Conservation (phyloP, 2,797 vertebrate genomes). For the Anabacerthia variegaticeps region DNA sequence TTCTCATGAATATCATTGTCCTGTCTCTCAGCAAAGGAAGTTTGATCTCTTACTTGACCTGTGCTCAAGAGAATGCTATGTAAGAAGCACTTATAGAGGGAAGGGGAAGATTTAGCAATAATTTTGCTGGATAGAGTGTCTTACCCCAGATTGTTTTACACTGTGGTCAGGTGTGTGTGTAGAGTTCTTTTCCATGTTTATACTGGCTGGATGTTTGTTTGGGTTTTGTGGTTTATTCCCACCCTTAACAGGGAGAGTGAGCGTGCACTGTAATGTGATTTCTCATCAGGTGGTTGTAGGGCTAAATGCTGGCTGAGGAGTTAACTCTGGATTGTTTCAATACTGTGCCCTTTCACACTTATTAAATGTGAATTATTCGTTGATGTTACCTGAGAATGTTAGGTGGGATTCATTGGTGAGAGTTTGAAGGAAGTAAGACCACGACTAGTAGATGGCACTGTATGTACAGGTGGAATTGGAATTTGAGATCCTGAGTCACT, state of each 20-base stretch:
- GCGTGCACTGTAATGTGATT: not conserved
- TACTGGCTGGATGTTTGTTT: not conserved
- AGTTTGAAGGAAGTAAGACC: not conserved
- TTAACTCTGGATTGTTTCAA: not conserved
- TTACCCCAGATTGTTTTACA: not conserved
- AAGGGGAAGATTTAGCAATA: not conserved
- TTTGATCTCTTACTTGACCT: not conserved
- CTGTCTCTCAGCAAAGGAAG: not conserved
- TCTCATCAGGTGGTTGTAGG: not conserved
- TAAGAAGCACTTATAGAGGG: not conserved
- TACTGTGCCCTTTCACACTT: rapidly evolving
- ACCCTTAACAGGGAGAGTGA: not conserved
- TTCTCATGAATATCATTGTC: not conserved
- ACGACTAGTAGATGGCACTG: not conserved
- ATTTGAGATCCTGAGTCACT: not conserved
- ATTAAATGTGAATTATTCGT: not conserved
- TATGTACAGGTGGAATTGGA: not conserved
- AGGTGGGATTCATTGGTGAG: not conserved
- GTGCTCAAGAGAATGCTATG: not conserved
- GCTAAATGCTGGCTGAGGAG: not conserved
- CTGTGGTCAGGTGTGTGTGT: not conserved
- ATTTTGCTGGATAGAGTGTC: not conserved
- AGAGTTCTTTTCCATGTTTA: not conserved
- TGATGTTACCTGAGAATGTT: not conserved
- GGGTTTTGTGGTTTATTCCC: not conserved